Percentiles rank a stretch among this genome's conserved stretches.
These are phyloP conservation scores for Solen grandis DNA, from an alignment of 1,140 invertebrate genomes.

Conservation along the genomic window DNA sequence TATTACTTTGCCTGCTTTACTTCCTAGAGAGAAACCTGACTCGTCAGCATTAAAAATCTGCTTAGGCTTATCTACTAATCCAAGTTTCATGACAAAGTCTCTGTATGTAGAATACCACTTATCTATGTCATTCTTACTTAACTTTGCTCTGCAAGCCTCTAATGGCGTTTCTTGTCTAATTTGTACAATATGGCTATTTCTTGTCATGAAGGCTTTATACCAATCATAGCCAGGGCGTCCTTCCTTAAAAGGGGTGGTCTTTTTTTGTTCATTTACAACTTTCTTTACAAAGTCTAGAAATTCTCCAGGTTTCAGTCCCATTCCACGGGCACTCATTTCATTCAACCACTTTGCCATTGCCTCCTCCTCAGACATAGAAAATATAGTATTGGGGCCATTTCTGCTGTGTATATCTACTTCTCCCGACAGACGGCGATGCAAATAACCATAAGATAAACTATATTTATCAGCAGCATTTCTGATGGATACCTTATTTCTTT, in stretches of 20 bases:
- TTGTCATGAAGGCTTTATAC: background rate
- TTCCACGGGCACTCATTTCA: background rate
- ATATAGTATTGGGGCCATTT: background rate
- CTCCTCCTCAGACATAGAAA: slow-evolving; percentile 7
- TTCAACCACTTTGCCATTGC: slow-evolving; percentile 12
- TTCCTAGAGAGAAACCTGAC: background rate
- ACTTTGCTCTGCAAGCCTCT: background rate
- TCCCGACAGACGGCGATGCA: background rate
- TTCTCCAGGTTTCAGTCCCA: slow-evolving; percentile 20
- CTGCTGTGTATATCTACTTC: background rate
- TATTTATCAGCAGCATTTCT: too few relatives aligned
- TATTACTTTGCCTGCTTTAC: slow-evolving; percentile 25
- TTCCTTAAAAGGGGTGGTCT: slow-evolving; percentile 6
- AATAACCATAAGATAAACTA: too few relatives aligned
- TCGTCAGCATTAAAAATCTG: slow-evolving; percentile 4
- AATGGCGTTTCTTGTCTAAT: background rate
- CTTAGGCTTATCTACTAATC: background rate
- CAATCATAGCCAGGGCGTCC: background rate
- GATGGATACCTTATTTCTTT: too few relatives aligned
- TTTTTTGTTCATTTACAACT: slow-evolving; percentile 2
- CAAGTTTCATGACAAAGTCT: background rate
- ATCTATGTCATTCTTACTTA: background rate
- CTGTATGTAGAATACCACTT: background rate
- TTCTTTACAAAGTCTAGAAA: slow-evolving; percentile 19
- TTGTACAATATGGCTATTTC: background rate